A percentile compares a stretch with the other conserved stretches of the same genome.
Evolutionary conservation across 64 coral and sea anemone genomes (phyloP).

Genomic region (Montipora efflorescens): DNA sequence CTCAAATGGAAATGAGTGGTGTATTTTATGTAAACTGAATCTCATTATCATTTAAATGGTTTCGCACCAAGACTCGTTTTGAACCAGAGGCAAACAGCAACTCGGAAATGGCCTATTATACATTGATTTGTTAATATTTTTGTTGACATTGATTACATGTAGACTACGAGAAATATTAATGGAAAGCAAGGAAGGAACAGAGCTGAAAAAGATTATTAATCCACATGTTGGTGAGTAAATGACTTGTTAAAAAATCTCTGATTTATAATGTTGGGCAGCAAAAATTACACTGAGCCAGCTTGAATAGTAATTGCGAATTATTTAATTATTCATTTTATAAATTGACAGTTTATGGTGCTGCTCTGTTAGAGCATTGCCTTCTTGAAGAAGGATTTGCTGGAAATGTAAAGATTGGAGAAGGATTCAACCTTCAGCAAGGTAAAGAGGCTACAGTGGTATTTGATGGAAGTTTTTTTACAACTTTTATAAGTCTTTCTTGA

Average conservation of each 20-base stretch:
- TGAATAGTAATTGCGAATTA: no score
- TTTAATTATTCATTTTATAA: background rate
- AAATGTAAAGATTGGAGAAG: conserved; percentile 75
- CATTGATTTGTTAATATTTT: no score
- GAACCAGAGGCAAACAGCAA: no score
- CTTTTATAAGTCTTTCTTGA: background rate
- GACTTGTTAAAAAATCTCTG: background rate
- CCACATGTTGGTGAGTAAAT: conserved; percentile 89
- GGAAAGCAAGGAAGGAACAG: conserved; percentile 73
- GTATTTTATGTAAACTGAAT: no score
- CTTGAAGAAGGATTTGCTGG: conserved; percentile 72
- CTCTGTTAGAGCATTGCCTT: conserved; percentile 93
- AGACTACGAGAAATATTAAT: conserved; percentile 72
- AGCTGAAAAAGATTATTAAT: conserved; percentile 86
- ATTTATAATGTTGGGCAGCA: no score
- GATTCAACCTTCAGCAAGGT: conserved; percentile 84
- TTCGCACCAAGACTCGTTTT: no score
- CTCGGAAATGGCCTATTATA: no score
- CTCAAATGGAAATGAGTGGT: no score
- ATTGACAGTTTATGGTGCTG: conserved; percentile 89
- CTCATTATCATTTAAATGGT: no score
- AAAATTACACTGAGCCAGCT: no score
- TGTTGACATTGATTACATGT: background rate
- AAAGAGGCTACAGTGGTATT: background rate
- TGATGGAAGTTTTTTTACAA: background rate